Evolutionary conservation across 37 sponge, comb jelly and placozoan genomes (phyloP), one percentile per base, ranked within the genome.

Genomic region (Diacarnus erythraeanus): DNA sequence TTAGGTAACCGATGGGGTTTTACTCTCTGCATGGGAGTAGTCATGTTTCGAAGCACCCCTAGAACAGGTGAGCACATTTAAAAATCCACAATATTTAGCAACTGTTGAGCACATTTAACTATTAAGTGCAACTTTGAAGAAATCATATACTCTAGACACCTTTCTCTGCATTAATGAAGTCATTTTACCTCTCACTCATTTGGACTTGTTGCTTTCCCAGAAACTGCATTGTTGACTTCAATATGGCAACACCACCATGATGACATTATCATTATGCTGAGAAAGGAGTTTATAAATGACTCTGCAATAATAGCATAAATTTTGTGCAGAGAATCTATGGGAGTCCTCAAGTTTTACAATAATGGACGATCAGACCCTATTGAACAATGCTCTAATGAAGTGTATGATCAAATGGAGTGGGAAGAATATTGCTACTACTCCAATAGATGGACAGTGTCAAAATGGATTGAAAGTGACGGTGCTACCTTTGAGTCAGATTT

Each of bases 21-120:
- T 0, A 87, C 88, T 3, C 27, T 87, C 36, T 87, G 88, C 22
- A 87, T 87, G 88, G 88, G 88, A 18, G 77, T 75, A 57, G 65
- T 57, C 1, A 23, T 81, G 26, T 76, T 87, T n/a, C 47, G 77
- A 41, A 75, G 64, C 61, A 69, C 77, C 15, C 60, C 39, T 3
- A 39, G 8, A 70, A 81, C 77, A 26, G 81, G 88, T 87, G 39
- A 56, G 38, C 37, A 69, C 64, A 64, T 26, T n/a, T 23, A 23
- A 64, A 17, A 26, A 64, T 23, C 23, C 64, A 9, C 8, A 64
- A 8, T 9, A 64, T 54, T 54, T 54, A 10, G 17, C 17, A 54
- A 54, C 17, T 10, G 17, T 54, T 17, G 17, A 54, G 17, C 17
- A 20, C 56, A 54, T 17, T 54, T 17, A 20, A 54, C 17, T 54